Evolutionary conservation across 2,888 invertebrate species (phyloP), one percentile per base, ranked within the genome.

Genomic region (Eulithis prunata): DNA sequence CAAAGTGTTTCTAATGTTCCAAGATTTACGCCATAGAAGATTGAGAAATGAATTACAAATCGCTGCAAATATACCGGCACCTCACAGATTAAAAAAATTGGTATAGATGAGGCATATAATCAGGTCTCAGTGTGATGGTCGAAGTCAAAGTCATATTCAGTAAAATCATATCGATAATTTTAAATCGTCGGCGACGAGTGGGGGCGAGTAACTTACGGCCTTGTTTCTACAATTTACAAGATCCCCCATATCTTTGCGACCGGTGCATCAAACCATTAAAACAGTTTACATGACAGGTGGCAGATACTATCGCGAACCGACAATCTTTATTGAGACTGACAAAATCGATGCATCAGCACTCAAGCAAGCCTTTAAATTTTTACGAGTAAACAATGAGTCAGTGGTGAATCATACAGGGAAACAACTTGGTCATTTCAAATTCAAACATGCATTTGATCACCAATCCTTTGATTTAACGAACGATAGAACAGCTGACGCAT

Each of bases 341-440:
- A 56, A 52, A 53, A 51, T 14, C 28, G n/a, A 21, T 45, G 6
- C 47, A 54, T 53, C 38, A 14, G 4, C 13, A 62, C 14, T 38
- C 32, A 46, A 52, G 38, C 62, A 62, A 63, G 59, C 68, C 68
- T 64, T 64, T 61, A 45, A 46, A 51, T 45, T 45, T 49, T 59
- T 41, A 49, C 43, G 49, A 58, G n/a, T 21, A 43, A 58, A 60
- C 51, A 56, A 53, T 63, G 56, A 67, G 14, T 67, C 63, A 63
- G 32, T 55, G 2, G 1, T 62, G 66, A 66, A 46, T 63, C 56
- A 67, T 51, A 21, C 12, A 51, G 8, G 14, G 49, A 36, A 21
- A 46, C 4, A 13, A 41, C 14, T 47, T 41, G 43, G 43, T 43
- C 28, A 52, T 12, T 51, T 51, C 12, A 41, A 21, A 51, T 38